Evolutionary conservation across 2,888 invertebrate species (phyloP).

Genomic region (Mylabris sibirica): DNA sequence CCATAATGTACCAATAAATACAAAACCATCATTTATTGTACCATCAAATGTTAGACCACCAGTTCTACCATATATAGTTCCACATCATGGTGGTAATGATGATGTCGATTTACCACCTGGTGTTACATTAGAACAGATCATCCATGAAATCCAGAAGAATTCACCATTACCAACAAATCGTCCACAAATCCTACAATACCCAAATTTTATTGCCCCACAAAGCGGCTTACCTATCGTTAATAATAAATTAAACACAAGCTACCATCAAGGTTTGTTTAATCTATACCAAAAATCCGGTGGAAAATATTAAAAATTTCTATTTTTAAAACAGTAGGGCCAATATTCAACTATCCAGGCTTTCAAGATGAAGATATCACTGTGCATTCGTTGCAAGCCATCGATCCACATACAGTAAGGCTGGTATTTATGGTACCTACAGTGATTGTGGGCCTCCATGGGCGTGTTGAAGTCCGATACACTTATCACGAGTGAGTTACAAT

Average conservation of each 20-base stretch:
- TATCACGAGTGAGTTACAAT: conserved; percentile 71
- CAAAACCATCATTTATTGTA: conserved; percentile 13
- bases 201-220: conserved; percentile 47
- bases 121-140: conserved; percentile 54
- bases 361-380: conserved; percentile 64
- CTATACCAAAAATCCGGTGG: neutral
- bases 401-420: conserved; percentile 80
- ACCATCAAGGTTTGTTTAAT: conserved; percentile 45
- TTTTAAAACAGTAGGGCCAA: neutral
- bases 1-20: conserved; percentile 48
- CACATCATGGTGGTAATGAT: conserved; percentile 38
- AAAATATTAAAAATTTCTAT: neutral
- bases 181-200: conserved; percentile 29
- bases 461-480: conserved; percentile 87
- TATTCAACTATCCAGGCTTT: conserved; percentile 28
- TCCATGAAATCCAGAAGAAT: conserved; percentile 57
- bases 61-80: conserved; percentile 46
- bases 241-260: conserved; percentile 49
- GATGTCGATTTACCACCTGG: conserved; percentile 49
- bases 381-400: conserved; percentile 73
- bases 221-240: conserved; percentile 46
- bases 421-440: conserved; percentile 83
- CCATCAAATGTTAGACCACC: conserved; percentile 29
- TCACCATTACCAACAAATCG: conserved; percentile 44
- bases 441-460: conserved; percentile 84